Evolutionary conservation across 1,140 invertebrate species (phyloP), one percentile per base, ranked within the genome.

Genomic region (Cepaea nemoralis): DNA sequence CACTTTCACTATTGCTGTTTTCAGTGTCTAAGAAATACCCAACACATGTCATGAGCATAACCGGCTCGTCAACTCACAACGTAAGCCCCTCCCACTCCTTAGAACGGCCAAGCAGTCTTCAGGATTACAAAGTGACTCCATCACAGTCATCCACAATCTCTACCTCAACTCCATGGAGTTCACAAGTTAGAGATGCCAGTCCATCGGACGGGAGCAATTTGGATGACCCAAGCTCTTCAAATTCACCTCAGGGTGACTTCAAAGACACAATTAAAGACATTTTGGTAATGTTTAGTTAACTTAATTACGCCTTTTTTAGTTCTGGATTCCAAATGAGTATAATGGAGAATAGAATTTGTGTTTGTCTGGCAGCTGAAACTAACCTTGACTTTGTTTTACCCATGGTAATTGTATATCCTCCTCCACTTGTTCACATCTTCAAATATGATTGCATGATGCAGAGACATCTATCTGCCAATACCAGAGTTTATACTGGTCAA

Each of bases 91-190:
- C 37, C 37, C 59, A 79, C 31, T 79, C 77, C 39, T 6, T 74
- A 10, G 71, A 74, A 67, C 16, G 31, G 35, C 2, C 66, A n/a
- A 69, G 45, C 40, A 79, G 31, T 31, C 48, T 39, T 19, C 77
- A 79, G 40, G 59, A 79, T 24, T 69, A 42, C 63, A 69, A 67
- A n/a, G 22, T 69, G 0, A 79, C 77, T 31, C 63, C 77, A 3
- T 37, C 77, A 8, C 77, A 69, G 40, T 79, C 77, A n/a, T 79
- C 77, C 12, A 45, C 77, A 59, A 79, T 79, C 40, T 79, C 77
- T 37, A 69, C 77, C n/a, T 67, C 59, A 39, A 69, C 66, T 31
- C 66, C 77, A 5, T 69, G 77, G 77, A 42, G 27, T 27, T 79
- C 37, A 55, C 59, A 45, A 27, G 31, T 16, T 19, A 69, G 59